Percentiles rank a stretch among this genome's conserved stretches.
Conservation (phyloP, 2,113 vertebrate species). For the Suricata suricatta region DNA sequence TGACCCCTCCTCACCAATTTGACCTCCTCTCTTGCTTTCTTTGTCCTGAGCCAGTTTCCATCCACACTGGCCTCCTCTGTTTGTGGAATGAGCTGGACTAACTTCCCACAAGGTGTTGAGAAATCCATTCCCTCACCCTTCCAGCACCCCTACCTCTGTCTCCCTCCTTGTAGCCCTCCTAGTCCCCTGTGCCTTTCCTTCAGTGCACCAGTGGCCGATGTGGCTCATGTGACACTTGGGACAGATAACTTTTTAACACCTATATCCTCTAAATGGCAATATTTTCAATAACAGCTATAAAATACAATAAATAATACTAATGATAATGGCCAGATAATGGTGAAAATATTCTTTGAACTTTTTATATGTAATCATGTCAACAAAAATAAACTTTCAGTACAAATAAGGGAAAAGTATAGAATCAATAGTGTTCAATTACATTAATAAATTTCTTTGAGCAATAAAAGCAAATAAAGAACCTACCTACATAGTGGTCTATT, state of each 20-base stretch:
- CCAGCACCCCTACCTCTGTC: not conserved
- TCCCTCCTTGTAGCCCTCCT: not conserved
- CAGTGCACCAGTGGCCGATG: too few species aligned
- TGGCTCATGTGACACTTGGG: not conserved
- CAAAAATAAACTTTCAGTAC: not conserved
- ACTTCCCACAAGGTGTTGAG: not conserved
- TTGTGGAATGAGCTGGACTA: not conserved
- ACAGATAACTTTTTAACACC: not conserved
- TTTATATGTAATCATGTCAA: not conserved
- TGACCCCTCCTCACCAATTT: not conserved
- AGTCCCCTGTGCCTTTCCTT: not conserved
- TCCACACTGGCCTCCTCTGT: not conserved
- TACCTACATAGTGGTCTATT: not conserved
- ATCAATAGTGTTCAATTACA: not conserved
- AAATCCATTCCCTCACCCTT: too few species aligned
- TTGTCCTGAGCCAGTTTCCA: not conserved
- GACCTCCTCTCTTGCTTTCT: not conserved
- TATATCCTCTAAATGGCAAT: not conserved
- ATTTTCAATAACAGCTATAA: not conserved
- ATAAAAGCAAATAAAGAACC: not conserved
- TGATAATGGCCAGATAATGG: not conserved
- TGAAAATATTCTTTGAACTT: slow-evolving; percentile 17
- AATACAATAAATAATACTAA: not conserved
- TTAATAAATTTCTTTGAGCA: not conserved
- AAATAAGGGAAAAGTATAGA: not conserved